phyloP scores from a whole-genome alignment of 2,797 vertebrate species.

The Petrocephalus schoutedeni region DNA sequence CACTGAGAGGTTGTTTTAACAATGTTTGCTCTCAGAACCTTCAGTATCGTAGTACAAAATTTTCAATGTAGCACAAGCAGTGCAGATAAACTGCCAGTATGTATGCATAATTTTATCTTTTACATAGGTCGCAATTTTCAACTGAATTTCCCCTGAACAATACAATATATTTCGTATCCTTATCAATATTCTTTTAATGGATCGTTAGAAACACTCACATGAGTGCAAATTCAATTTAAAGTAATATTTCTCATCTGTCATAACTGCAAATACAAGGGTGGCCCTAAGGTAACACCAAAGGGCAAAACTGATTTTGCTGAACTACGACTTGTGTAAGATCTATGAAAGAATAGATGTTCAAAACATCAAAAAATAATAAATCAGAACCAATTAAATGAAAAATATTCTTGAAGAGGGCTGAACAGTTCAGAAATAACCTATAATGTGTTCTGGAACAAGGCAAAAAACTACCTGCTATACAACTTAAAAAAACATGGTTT shows the following conservation, averaged over 20 bases:
- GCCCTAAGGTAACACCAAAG: background rate
- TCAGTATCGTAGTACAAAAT: background rate
- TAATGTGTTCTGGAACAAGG: background rate
- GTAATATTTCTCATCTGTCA: background rate
- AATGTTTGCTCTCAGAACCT: background rate
- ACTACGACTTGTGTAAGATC: background rate
- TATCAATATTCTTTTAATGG: background rate
- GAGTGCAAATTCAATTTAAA: background rate
- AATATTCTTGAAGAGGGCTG: background rate
- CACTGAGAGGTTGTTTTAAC: background rate
- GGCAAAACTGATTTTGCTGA: background rate
- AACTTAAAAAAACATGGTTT: background rate
- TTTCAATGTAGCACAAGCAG: background rate
- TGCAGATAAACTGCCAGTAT: background rate
- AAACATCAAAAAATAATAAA: no score
- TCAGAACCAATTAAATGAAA: background rate
- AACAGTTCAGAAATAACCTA: background rate
- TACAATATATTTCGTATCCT: background rate
- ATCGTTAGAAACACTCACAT: background rate
- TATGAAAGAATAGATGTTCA: background rate
- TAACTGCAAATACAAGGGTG: background rate
- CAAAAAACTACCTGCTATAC: background rate
- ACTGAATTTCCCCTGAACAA: background rate
- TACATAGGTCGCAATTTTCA: background rate
- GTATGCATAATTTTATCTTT: background rate